Conservation (phyloP, 2,888 invertebrate genomes). For the Drosophila siamana region DNA sequence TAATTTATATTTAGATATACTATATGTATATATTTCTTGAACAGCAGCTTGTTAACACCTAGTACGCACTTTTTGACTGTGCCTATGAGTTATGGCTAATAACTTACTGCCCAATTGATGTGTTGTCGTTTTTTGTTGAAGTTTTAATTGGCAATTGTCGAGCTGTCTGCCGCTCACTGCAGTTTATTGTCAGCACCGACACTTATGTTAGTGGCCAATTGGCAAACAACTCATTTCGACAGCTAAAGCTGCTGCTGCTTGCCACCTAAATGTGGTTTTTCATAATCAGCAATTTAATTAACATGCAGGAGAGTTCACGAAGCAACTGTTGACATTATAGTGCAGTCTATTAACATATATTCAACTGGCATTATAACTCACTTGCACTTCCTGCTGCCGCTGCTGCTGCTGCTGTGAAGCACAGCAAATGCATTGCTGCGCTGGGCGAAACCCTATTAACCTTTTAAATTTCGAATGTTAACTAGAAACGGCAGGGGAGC, state of each 20-base stretch:
- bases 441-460: constrained; percentile 70
- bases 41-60: neutral
- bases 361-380: constrained; percentile 42
- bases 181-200: constrained; percentile 7
- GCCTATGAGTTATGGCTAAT: neutral
- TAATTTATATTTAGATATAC: too few species aligned
- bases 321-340: constrained; percentile 56
- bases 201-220: constrained; percentile 1
- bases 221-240: too few species aligned
- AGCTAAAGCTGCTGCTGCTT: neutral
- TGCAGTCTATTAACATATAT: constrained; percentile 48
- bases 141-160: constrained; percentile 16
- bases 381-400: constrained; percentile 56
- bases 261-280: too few species aligned
- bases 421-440: constrained; percentile 19
- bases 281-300: constrained; percentile 2
- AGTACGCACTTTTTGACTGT: neutral
- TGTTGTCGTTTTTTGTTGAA: constrained; percentile 14
- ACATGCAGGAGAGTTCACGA: constrained; percentile 15
- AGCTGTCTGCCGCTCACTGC: neutral
- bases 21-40: neutral
- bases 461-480: constrained; percentile 69
- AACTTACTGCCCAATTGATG: constrained; percentile 4
- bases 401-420: constrained; percentile 27
- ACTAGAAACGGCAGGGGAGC: constrained; percentile 71